Evolutionary conservation across 2,888 invertebrate genomes (phyloP).

Genomic region (Pantelozetes paolii): DNA sequence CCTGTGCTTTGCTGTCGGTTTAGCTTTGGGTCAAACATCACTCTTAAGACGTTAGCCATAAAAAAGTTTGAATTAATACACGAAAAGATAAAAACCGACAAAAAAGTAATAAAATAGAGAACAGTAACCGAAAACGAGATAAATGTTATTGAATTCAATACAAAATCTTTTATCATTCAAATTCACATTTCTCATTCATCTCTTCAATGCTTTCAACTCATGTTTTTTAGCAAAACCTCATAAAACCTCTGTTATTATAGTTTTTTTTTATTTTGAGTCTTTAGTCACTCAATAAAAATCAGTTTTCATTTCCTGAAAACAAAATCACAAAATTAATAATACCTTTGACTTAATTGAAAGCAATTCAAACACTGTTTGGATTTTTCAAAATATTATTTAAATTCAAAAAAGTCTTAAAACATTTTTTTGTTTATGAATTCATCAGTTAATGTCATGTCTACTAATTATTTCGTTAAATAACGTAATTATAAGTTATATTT

Average conservation of each 20-base stretch:
- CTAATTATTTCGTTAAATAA: neutral
- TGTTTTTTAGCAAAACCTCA: neutral
- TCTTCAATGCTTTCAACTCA: neutral
- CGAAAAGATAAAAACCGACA: slow-evolving; percentile 15
- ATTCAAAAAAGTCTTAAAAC: neutral
- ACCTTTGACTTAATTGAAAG: too few relatives aligned
- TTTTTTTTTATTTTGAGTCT: too few relatives aligned
- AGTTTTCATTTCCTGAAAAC: too few relatives aligned
- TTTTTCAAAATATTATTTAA: neutral
- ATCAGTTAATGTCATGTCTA: neutral
- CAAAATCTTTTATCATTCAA: neutral
- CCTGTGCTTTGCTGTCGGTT: slow-evolving; percentile 2
- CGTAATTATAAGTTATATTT: neutral
- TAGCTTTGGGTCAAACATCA: neutral
- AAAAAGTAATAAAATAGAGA: slow-evolving; percentile 14
- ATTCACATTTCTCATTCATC: neutral
- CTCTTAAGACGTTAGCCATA: slow-evolving; percentile 11
- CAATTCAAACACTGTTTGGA: too few relatives aligned
- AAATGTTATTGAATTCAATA: neutral
- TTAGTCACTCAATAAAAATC: too few relatives aligned
- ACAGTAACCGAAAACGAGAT: neutral
- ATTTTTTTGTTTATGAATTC: neutral
- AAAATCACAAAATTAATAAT: too few relatives aligned
- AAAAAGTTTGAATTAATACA: slow-evolving; percentile 12
- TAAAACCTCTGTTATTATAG: too few relatives aligned